Evolutionary conservation across 1,140 invertebrate genomes (phyloP), one percentile per base, ranked within the genome.

Genomic region (Bombus superbus): DNA sequence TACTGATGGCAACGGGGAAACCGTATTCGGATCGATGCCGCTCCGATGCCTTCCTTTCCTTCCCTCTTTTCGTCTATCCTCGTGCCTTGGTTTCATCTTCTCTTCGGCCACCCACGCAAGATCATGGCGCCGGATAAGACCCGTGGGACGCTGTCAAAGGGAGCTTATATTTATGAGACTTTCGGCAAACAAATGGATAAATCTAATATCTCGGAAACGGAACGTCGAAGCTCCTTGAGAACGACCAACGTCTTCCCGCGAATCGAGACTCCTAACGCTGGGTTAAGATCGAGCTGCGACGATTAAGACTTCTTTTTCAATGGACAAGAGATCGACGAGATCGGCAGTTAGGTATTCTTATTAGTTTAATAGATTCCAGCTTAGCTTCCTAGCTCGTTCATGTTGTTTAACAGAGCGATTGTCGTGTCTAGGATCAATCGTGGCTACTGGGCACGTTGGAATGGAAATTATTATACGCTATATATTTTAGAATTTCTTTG

Each of bases 101-200:
- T 86, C 76, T 83, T 62, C 87, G 85, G 87, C 88, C 90, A 88
- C 86, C 90, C 85, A 92, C 83, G 88, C 88, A 81, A 94, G 93
- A 94, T 94, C 91, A 93, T 91, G 88, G 89, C 92, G 91, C 89
- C 90, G 91, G 93, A 94, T 94, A 94, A 94, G 93, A 91, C 93
- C 92, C 92, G 92, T 93, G 91, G 91, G 92, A 92, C 89, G 92
- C 92, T 92, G 93, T 95, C 94, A 95, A 95, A 95, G 94, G 93
- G 91, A 94, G 92, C 94, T 95, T 94, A 95, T 95, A 95, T 95
- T 95, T 95, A 95, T 95, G 94, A 95, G 94, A 94, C 93, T 94
- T 94, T 95, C 91, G 93, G 94, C 92, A 95, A 95, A 95, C 94
- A 95, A 94, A 95, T 95, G 94, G 94, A 94, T 95, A 94, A 95